Conservation (phyloP, 2,113 vertebrate genomes). For the Cebidichthys violaceus region DNA sequence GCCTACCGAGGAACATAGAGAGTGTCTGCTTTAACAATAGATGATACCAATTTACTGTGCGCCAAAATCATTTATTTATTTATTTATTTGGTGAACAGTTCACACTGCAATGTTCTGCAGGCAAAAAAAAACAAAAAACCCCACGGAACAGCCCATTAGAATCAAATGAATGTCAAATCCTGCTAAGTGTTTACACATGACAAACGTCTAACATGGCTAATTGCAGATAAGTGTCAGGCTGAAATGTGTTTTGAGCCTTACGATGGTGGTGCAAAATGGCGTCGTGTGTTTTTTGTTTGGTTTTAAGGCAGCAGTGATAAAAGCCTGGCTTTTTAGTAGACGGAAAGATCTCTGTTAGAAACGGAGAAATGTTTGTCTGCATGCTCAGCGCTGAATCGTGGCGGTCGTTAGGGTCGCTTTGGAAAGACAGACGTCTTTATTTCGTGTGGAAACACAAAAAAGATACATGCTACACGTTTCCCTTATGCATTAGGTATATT, state of each 20-base stretch:
- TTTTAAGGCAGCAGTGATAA: conserved; percentile 26
- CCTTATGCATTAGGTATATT: not conserved
- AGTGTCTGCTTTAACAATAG: conserved; percentile 54
- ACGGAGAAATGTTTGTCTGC: conserved; percentile 14
- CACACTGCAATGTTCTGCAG: conserved; percentile 44
- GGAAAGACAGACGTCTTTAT: conserved; percentile 17
- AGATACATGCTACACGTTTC: not conserved
- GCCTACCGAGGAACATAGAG: conserved; percentile 30
- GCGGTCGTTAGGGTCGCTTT: not conserved
- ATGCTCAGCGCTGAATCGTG: conserved; percentile 15
- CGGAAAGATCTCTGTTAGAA: not conserved
- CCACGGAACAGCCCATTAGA: conserved; percentile 68
- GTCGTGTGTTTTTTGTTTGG: conserved; percentile 10
- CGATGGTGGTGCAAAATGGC: conserved; percentile 57
- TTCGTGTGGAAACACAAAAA: not conserved
- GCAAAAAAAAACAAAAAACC: conserved; percentile 37
- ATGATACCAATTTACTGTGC: conserved; percentile 47
- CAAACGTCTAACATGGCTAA: conserved; percentile 64
- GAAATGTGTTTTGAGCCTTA: conserved; percentile 42
- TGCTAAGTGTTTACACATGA: conserved; percentile 67
- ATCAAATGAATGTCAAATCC: conserved; percentile 67
- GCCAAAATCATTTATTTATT: conserved; percentile 12
- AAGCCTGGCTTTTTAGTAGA: conserved; percentile 12
- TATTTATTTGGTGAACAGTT: conserved; percentile 29
- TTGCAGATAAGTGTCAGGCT: conserved; percentile 62